Evolutionary conservation across 2,888 invertebrate genomes (phyloP).

Genomic region (Seladonia tumulorum): DNA sequence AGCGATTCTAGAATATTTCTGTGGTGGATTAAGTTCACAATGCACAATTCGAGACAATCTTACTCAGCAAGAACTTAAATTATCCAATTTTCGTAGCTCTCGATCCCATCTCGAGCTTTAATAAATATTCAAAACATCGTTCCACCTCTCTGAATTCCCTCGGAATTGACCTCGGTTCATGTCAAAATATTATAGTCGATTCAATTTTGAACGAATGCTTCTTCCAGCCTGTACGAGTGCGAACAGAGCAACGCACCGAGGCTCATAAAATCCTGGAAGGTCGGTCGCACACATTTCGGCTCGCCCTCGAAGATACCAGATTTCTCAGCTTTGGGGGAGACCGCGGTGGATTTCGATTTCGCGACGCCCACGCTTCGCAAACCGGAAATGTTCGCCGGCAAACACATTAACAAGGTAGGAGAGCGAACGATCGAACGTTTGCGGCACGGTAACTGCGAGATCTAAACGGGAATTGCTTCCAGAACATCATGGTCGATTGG

Average conservation of each 20-base stretch:
- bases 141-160: background rate
- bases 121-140: background rate
- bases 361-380: conserved; percentile 85
- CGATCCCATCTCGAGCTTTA: background rate
- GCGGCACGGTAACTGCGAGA: background rate
- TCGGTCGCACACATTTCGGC: conserved; percentile 83
- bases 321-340: conserved; percentile 90
- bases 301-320: conserved; percentile 79
- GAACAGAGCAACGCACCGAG: conserved; percentile 80
- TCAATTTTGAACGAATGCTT: background rate
- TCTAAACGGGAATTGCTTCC: background rate
- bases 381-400: conserved; percentile 55
- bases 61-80: too few species aligned
- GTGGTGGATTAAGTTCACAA: too few species aligned
- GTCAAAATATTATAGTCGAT: background rate
- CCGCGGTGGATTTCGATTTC: conserved; percentile 94
- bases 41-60: too few species aligned
- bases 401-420: conserved; percentile 56
- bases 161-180: too few species aligned
- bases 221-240: conserved; percentile 82
- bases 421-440: background rate
- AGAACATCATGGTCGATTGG: conserved; percentile 72
- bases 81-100: too few species aligned
- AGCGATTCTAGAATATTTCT: too few species aligned
- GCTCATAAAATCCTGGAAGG: conserved; percentile 85